Evolutionary conservation across 2,888 invertebrate species (phyloP), one percentile per base, ranked within the genome.

Genomic region (Halictus ligatus): DNA sequence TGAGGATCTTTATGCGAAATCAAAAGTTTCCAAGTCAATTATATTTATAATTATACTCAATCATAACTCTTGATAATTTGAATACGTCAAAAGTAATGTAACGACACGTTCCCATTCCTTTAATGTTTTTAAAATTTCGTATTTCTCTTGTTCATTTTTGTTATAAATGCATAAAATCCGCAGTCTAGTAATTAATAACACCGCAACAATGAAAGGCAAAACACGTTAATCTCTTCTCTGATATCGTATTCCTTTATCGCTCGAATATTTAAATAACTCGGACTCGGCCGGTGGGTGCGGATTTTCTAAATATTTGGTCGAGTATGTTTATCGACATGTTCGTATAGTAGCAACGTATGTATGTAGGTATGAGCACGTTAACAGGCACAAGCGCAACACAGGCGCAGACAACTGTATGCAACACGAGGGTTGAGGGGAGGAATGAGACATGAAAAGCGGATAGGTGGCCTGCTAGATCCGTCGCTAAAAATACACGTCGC

Each of bases 401-500:
- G 60, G 75, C 82, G 72, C 54, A 80, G 40, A 54, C 69, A 78
- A 25, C 74, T 50, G 50, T 80, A 74, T 80, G 73, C 78, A 76
- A 35, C 74, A 74, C 48, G 80, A 76, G 89, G 89, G 83, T 40
- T 48, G 86, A 78, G 84, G 84, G 81, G 82, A 79, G 89, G 81
- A 85, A 83, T 79, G 86, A 90, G 88, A 89, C 90, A 86, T 69
- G 79, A 83, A 81, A 85, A 88, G 87, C 88, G 90, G 86, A 91
- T 92, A 88, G 87, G 87, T 84, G 85, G 92, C 86, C 88, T 86
- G 89, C 86, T 91, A 86, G 86, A 90, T 87, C 87, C 80, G 83
- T 73, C 78, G 91, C 91, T 92, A 92, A 92, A 92, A 92, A 92
- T 92, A 92, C 83, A 79, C 91, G 84, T 89, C 85, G 91, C 88